Evolutionary conservation across 2,113 vertebrate species (phyloP).

Genomic region (Scomber colias): DNA sequence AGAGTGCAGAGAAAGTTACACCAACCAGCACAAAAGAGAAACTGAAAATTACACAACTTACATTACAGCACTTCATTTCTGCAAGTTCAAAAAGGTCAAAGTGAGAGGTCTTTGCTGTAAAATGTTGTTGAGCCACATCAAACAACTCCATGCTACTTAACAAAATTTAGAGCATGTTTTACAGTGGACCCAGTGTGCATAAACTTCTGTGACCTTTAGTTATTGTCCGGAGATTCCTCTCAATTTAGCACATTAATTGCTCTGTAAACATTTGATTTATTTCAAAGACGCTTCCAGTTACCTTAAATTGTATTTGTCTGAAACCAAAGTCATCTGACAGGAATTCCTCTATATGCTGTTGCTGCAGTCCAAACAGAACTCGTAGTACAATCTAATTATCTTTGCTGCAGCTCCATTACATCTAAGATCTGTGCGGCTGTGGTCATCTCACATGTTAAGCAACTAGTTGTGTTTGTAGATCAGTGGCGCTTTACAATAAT

Average conservation of each 20-base stretch:
- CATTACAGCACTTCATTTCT: neutral
- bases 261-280: constrained; percentile 79
- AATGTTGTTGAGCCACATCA: constrained; percentile 25
- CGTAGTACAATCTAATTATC: constrained; percentile 60
- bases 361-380: constrained; percentile 54
- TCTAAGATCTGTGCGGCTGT: constrained; percentile 45
- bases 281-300: constrained; percentile 71
- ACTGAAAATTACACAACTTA: neutral
- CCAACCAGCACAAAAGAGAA: neutral
- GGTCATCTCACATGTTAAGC: constrained; percentile 47
- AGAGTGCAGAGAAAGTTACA: neutral
- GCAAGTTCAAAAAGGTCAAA: constrained; percentile 13
- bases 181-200: constrained; percentile 26
- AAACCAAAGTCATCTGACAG: constrained; percentile 78
- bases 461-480: constrained; percentile 66
- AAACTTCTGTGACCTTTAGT: constrained; percentile 47
- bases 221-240: constrained; percentile 48
- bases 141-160: neutral
- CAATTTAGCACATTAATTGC: constrained; percentile 67
- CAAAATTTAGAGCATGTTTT: neutral
- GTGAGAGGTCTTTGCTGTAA: neutral
- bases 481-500: constrained; percentile 54
- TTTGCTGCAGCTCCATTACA: constrained; percentile 25
- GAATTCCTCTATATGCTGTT: constrained; percentile 53
- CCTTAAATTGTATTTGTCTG: constrained; percentile 69